These are phyloP conservation scores for Urosaurus nigricauda DNA, from an alignment of 2,797 vertebrate genomes.

Conservation along the genomic window DNA sequence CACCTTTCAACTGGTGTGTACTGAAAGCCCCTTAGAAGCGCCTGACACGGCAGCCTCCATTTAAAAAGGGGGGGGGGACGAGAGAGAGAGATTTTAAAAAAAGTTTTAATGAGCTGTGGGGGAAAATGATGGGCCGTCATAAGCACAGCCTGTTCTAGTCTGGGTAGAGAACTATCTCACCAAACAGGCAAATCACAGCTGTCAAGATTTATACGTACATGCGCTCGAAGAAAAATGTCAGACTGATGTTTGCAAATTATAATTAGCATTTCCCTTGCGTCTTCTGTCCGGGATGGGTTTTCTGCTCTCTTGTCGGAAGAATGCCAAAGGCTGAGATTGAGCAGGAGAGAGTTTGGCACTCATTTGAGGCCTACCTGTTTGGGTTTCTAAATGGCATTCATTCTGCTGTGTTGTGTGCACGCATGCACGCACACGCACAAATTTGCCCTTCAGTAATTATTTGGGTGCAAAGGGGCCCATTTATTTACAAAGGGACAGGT, in stretches of 20 bases:
- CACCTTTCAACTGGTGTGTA: slow-evolving; percentile 81
- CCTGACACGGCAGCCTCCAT: slow-evolving; percentile 72
- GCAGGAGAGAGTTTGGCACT: slow-evolving; percentile 70
- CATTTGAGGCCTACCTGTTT: slow-evolving; percentile 66
- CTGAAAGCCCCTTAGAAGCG: slow-evolving; percentile 76
- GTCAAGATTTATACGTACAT: slow-evolving; percentile 79
- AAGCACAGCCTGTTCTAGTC: slow-evolving; percentile 68
- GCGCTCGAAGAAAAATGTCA: slow-evolving; percentile 74
- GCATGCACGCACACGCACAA: background rate
- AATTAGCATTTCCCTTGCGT: slow-evolving; percentile 75
- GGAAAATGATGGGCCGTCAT: slow-evolving; percentile 74
- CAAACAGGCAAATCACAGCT: slow-evolving; percentile 76
- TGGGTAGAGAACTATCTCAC: slow-evolving; percentile 61
- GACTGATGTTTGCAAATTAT: slow-evolving; percentile 82
- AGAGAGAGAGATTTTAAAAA: background rate
- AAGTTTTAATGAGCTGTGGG: slow-evolving; percentile 85
- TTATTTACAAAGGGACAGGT: slow-evolving; percentile 35
- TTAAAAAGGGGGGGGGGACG: background rate
- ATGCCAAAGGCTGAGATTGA: slow-evolving; percentile 61
- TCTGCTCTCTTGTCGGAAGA: slow-evolving; percentile 24
- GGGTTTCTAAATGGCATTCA: slow-evolving; percentile 71
- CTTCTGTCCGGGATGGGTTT: slow-evolving; percentile 41
- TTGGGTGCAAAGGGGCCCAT: slow-evolving; percentile 33
- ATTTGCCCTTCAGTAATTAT: slow-evolving; percentile 44
- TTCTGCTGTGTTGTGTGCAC: slow-evolving; percentile 36